Evolutionary conservation across 2,797 vertebrate species (phyloP), one percentile per base, ranked within the genome.

Genomic region (Pangasius macronema): DNA sequence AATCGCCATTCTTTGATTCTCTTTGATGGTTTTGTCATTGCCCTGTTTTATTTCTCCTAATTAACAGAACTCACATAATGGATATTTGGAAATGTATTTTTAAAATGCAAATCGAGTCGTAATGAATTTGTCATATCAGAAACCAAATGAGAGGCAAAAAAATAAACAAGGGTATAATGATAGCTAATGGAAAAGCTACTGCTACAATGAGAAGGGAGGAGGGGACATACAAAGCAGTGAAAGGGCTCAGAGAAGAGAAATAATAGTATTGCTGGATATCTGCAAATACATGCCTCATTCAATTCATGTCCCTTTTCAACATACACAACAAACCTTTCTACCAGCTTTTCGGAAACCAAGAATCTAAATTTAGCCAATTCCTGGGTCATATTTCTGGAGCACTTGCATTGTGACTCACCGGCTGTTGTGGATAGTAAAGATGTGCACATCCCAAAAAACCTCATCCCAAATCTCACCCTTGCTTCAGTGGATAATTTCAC

Each of bases 101-200:
- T 88, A 88, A 90, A 92, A 94, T 93, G 93, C 88, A 94, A 94
- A 95, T 94, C 61, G 92, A 82, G 85, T 49, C 92, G 88, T 75
- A 83, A 90, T 89, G 82, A 88, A 91, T 91, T 87, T 86, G 88
- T 80, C 67, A 88, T 75, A 87, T 76, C n/a, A 91, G 90, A 89
- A 88, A 90, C 83, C 90, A 90, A 93, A 82, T 63, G 77, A 87
- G 83, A 82, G 86, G 59, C 24, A 70, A 87, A 88, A 53, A 90
- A 92, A 94, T 87, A 89, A 88, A 92, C 92, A 86, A 85, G 88
- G 84, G 68, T 87, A 91, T 87, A 86, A 87, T 81, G 90, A 91
- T 5, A n/a, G 81, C 88, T 86, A 81, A 89, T 84, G 73, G 88
- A 92, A 88, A 83, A 90, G 86, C 88, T 82, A 70, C 33, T 76